phyloP scores from a whole-genome alignment of 2,113 vertebrate species.

The Columbina picui region DNA sequence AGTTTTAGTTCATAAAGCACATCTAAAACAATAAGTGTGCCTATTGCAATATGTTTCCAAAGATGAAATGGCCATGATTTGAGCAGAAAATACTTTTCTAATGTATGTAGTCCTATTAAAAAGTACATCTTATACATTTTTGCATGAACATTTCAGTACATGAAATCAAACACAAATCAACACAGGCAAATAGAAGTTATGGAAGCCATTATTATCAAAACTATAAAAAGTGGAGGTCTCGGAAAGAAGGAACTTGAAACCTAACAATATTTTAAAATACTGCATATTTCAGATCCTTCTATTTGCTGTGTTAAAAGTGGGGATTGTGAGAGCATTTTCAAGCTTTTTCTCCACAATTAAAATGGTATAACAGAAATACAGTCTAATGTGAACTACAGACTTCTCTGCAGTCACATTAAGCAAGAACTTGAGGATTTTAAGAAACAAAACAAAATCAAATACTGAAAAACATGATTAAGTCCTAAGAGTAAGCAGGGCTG shows the following conservation, averaged over 20 bases:
- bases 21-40: not conserved
- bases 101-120: not conserved
- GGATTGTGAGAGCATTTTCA: not conserved
- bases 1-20: not conserved
- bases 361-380: not conserved
- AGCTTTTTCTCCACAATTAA: not conserved
- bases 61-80: not conserved
- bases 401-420: not conserved
- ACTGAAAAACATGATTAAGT: not conserved
- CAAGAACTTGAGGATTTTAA: not conserved
- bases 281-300: not conserved
- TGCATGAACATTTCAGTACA: not conserved
- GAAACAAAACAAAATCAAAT: not conserved
- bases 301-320: not conserved
- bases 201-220: not conserved
- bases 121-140: not conserved
- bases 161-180: not conserved
- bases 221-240: not conserved
- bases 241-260: not conserved
- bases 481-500: not conserved
- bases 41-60: not conserved
- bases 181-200: not conserved
- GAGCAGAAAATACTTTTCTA: not conserved
- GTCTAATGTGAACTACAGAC: not conserved
- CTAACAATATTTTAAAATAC: not conserved